Conservation (phyloP, 2,888 invertebrate genomes). For the Apamea crenata region DNA sequence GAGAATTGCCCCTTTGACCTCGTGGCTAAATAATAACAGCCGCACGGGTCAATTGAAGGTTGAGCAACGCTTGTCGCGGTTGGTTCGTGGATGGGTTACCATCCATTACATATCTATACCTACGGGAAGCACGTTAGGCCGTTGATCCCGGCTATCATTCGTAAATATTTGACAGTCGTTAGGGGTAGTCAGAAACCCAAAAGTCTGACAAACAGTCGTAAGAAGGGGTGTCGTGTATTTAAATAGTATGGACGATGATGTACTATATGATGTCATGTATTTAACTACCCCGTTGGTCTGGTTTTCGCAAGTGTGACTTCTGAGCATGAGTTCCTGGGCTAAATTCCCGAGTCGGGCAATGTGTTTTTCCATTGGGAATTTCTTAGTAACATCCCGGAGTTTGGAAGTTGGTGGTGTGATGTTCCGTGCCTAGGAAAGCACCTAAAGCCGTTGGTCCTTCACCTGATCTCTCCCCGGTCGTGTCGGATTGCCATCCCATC, state of each 20-base stretch:
- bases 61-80: not conserved
- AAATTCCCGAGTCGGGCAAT: too few relatives aligned
- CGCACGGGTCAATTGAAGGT: not conserved
- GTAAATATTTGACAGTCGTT: not conserved
- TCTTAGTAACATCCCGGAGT: too few relatives aligned
- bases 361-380: too few relatives aligned
- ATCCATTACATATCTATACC: not conserved
- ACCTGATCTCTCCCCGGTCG: too few relatives aligned
- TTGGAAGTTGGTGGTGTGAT: too few relatives aligned
- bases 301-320: too few relatives aligned
- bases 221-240: not conserved
- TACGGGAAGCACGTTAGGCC: not conserved
- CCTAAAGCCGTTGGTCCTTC: too few relatives aligned
- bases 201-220: not conserved
- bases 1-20: too few relatives aligned
- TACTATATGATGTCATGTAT: not conserved
- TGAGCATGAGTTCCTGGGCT: too few relatives aligned
- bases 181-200: not conserved
- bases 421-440: too few relatives aligned
- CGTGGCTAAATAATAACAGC: not conserved
- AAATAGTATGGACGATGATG: not conserved
- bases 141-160: not conserved
- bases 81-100: not conserved
- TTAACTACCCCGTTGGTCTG: too few relatives aligned
- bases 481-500: too few relatives aligned